Percentiles rank a stretch among this genome's conserved stretches.
Conservation (phyloP, 1,140 invertebrate genomes). For the Myzus persicae region DNA sequence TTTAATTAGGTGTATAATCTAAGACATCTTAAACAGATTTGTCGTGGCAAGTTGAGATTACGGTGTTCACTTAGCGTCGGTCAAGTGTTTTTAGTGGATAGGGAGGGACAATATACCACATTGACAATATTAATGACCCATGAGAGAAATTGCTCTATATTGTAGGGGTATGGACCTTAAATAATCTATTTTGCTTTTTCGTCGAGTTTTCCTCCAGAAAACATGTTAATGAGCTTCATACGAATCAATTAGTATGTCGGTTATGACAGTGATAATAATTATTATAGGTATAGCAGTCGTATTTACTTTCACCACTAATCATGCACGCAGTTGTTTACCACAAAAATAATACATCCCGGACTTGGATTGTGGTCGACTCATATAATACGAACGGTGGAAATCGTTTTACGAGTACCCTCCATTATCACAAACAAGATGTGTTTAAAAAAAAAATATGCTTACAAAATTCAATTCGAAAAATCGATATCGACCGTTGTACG, state of each 20-base stretch:
- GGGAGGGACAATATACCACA: background rate
- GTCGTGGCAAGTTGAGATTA: background rate
- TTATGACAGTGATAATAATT: background rate
- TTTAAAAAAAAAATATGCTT: background rate
- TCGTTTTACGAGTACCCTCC: background rate
- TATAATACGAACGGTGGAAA: background rate
- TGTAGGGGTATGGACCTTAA: background rate
- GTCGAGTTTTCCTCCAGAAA: background rate
- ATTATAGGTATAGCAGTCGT: background rate
- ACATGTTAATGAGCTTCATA: background rate
- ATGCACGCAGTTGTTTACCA: background rate
- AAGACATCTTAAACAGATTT: background rate
- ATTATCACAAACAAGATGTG: background rate
- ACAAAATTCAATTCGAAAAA: background rate
- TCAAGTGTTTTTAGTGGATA: background rate
- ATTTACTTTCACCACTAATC: background rate
- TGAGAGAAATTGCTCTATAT: background rate
- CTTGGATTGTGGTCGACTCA: too few relatives aligned
- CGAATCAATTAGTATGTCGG: background rate
- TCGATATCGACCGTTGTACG: background rate
- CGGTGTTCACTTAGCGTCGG: background rate
- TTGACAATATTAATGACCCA: background rate
- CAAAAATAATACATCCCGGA: background rate
- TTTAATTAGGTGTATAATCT: background rate
- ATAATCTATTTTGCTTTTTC: background rate